Conservation (phyloP, 1,140 invertebrate genomes). For the Drosophila novamexicana region DNA sequence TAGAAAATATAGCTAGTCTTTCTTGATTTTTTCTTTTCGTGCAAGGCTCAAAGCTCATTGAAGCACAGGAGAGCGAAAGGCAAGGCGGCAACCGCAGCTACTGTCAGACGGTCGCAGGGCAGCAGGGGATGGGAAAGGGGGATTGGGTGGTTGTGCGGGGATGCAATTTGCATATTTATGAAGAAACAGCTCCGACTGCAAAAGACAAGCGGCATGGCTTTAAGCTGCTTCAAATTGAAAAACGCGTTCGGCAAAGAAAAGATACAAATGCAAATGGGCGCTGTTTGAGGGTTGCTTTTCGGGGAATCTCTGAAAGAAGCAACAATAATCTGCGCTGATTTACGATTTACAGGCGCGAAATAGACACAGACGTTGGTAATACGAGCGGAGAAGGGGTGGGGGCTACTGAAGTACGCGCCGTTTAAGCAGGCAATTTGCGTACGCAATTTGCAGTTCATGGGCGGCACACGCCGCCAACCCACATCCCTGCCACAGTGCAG, state of each 20-base stretch:
- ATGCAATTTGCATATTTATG: conserved; percentile 82
- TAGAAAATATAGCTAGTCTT: too few relatives aligned
- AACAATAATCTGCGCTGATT: conserved; percentile 80
- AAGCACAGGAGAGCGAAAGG: conserved; percentile 1
- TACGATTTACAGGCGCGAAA: conserved; percentile 81
- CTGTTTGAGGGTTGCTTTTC: conserved; percentile 1
- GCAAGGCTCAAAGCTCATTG: conserved; percentile 37
- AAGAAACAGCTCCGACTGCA: conserved; percentile 60
- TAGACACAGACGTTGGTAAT: conserved; percentile 47
- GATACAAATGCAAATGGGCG: conserved; percentile 75
- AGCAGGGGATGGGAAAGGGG: background rate
- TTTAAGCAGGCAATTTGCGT: conserved; percentile 71
- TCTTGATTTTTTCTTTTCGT: background rate
- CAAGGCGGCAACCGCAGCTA: conserved; percentile 32
- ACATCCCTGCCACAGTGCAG: background rate
- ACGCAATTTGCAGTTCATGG: conserved; percentile 79
- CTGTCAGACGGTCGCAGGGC: background rate
- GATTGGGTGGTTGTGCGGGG: background rate
- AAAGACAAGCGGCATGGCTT: conserved; percentile 56
- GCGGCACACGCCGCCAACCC: conserved; percentile 49
- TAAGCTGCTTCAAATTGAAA: conserved; percentile 80
- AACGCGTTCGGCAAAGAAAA: conserved; percentile 64
- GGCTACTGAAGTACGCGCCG: conserved; percentile 4
- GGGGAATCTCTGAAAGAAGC: conserved; percentile 26
- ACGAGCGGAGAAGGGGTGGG: background rate